Conservation (phyloP, 2,888 invertebrate genomes). For the Orthosia gothica region DNA sequence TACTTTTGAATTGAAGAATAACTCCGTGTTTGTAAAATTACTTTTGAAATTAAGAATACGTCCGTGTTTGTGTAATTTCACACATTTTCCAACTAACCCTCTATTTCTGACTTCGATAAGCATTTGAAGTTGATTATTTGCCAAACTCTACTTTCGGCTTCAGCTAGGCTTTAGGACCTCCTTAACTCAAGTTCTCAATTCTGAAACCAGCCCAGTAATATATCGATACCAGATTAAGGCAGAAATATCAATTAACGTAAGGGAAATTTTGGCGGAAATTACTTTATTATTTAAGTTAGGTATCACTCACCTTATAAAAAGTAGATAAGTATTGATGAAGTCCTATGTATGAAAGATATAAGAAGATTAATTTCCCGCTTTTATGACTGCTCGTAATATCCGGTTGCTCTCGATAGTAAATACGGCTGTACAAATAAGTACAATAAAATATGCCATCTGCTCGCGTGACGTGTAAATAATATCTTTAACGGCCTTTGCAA, state of each 20-base stretch:
- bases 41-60: background rate
- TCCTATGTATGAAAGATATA: constrained; percentile 40
- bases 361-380: constrained; percentile 72
- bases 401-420: constrained; percentile 71
- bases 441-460: constrained; percentile 73
- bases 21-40: background rate
- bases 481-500: constrained; percentile 50
- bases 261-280: too few relatives aligned
- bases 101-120: too few relatives aligned
- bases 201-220: too few relatives aligned
- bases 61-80: background rate
- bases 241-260: too few relatives aligned
- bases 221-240: too few relatives aligned
- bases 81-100: background rate
- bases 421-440: constrained; percentile 77
- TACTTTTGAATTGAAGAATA: background rate
- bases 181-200: too few relatives aligned
- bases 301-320: background rate
- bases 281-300: too few relatives aligned
- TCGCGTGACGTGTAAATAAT: constrained; percentile 50
- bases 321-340: constrained; percentile 24
- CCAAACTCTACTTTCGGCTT: too few relatives aligned
- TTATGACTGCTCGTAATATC: constrained; percentile 78
- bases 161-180: too few relatives aligned
- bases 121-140: too few relatives aligned